phyloP scores from a whole-genome alignment of 1,140 invertebrate genomes.

The Drosophila nannoptera region DNA sequence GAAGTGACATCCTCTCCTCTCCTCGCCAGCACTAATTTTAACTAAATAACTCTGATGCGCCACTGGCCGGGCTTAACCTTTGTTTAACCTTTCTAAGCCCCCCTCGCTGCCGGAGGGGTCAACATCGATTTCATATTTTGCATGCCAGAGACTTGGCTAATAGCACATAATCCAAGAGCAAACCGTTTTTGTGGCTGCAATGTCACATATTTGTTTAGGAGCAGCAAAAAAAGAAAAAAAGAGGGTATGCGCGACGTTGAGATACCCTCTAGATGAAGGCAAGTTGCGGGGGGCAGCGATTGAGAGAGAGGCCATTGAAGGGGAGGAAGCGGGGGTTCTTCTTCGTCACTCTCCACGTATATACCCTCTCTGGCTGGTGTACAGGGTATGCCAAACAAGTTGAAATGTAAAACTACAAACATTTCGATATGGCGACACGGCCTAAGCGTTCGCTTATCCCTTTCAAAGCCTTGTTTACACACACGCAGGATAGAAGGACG shows the following conservation, averaged over 20 bases:
- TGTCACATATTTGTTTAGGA: conserved; percentile 63
- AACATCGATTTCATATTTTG: conserved; percentile 42
- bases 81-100: conserved; percentile 56
- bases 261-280: background rate
- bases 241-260: background rate
- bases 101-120: background rate
- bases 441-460: conserved; percentile 40
- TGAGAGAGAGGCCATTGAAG: too few species aligned
- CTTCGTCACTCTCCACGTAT: background rate
- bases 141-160: conserved; percentile 34
- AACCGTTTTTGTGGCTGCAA: conserved; percentile 39
- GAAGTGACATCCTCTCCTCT: conserved; percentile 58
- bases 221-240: conserved; percentile 10
- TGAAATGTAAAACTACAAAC: conserved; percentile 26
- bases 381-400: background rate
- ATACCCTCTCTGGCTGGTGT: background rate
- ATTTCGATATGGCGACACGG: conserved; percentile 18
- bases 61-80: conserved; percentile 55
- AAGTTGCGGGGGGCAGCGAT: too few species aligned
- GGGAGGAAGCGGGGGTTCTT: background rate
- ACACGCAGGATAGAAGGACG: too few species aligned
- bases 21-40: conserved; percentile 73
- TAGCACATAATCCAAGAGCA: conserved; percentile 45
- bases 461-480: conserved; percentile 54
- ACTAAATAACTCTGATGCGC: conserved; percentile 75